Base-by-base conservation (phyloP, 2,797 vertebrate genomes). In the Scolopax rusticola region DNA sequence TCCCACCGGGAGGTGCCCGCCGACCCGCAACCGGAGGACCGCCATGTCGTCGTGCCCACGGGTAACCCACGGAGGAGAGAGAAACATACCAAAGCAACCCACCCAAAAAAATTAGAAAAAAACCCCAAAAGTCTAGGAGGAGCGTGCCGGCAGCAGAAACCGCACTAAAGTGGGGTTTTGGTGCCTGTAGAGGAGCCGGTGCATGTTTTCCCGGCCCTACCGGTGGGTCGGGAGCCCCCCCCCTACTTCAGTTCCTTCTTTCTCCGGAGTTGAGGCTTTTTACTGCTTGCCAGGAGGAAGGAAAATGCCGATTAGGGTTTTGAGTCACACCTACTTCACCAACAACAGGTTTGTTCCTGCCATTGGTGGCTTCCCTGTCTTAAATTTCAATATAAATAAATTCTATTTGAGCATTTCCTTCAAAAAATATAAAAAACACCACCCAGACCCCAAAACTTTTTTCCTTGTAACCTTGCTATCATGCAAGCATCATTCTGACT, bases 91-190 rank as follows among this genome's bases (percentile, higher is more conserved):
- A 40, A 21, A 54, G 32, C 15, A 28, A 3, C 45, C 45, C 45
- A 45, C 15, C 40, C 12, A 6, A 30, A 50, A 40, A 36, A 20
- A 14, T 20, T 32, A 48, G n/a, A 45, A 45, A 41, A 32, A 13
- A n/a, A 27, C 36, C 36, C 36, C 36, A 23, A 32, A n/a, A 27
- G 11, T 14, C 48, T 27, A 4, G 12, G 27, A 51, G 36, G 10
- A 41, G 40, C 32, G 1, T 12, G 19, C 7, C 18, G n/a, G 28
- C 33, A 5, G 33, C 24, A 70, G 57, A 48, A 56, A 38, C 12
- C 3, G 6, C 38, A 12, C 36, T 8, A 1, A 2, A 24, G 11
- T 3, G 23, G 3, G 32, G 0, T 3, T 23, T 18, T 8, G 5
- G 14, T 20, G 27, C 5, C 17, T 1, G 47, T 0, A 8, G 51